phyloP scores from a whole-genome alignment of 2,888 invertebrate species.

The Chymomyza caudatula region DNA sequence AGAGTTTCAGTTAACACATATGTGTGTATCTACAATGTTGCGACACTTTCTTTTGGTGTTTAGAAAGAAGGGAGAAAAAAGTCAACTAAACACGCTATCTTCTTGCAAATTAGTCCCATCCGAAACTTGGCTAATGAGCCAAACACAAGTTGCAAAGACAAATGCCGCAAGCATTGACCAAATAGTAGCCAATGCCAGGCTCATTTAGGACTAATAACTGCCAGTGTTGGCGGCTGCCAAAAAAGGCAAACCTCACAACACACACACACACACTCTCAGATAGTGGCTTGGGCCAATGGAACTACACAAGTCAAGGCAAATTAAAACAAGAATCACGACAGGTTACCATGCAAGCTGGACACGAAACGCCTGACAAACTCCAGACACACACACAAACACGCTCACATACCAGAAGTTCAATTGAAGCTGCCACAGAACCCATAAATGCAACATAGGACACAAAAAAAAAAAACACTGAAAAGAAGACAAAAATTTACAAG shows the following conservation, averaged over 20 bases:
- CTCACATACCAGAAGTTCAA: constrained; percentile 30
- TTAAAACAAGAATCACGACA: constrained; percentile 75
- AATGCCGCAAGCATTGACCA: not conserved
- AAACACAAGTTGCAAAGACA: constrained; percentile 46
- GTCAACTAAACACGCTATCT: constrained; percentile 16
- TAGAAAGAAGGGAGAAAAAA: not conserved
- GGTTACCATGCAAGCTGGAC: constrained; percentile 66
- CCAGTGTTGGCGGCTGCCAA: constrained; percentile 32
- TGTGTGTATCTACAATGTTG: not conserved
- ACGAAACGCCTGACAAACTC: not conserved
- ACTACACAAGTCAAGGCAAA: constrained; percentile 74
- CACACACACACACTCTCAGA: constrained; percentile 22
- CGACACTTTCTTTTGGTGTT: not conserved
- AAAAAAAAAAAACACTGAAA: constrained; percentile 2
- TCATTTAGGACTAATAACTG: constrained; percentile 69
- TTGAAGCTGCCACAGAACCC: constrained; percentile 28
- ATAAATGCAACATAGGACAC: constrained; percentile 59
- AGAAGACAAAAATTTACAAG: constrained; percentile 61
- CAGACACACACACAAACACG: constrained; percentile 15
- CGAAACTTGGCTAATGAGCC: constrained; percentile 57
- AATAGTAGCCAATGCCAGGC: not conserved
- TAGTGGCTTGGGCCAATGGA: constrained; percentile 43
- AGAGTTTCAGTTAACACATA: not conserved
- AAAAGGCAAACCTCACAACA: constrained; percentile 21
- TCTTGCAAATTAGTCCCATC: constrained; percentile 21